Evolutionary conservation across 2,888 invertebrate species (phyloP), one percentile per base, ranked within the genome.

Genomic region (Epinotia nisella): DNA sequence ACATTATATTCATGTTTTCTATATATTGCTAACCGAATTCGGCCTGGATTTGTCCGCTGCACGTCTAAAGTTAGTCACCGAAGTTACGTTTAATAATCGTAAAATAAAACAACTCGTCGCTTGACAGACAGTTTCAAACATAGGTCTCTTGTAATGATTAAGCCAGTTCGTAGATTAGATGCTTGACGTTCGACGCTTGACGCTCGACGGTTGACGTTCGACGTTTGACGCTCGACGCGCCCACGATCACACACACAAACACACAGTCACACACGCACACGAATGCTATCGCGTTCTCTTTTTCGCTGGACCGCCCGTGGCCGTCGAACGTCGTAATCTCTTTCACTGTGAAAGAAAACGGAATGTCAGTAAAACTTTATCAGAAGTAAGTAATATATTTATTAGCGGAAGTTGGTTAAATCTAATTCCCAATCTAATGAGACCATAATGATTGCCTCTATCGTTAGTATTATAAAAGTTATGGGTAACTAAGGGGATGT

Each of bases 251-350:
- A 53, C 76, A 51, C 75, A 69, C 74, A 71, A 76, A 69, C 76
- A 69, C 75, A 70, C 75, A 65, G 79, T 73, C 81, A 74, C 80
- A 76, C 78, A 74, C 79, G 75, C 79, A 75, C 80, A 77, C 81
- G 75, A 67, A 79, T 81, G 85, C 84, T 88, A 88, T 87, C 90
- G 90, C 86, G 87, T 87, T 83, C 87, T 85, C 87, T 91, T 91
- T 83, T 82, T 86, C 75, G 84, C 85, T 82, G 91, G 89, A 81
- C 87, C 89, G 81, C 87, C 87, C 78, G 87, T 82, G 79, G 85
- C 87, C 82, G 91, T 87, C 90, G 91, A 88, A 87, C 91, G 90
- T 83, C 88, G 87, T 83, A 86, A 85, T 89, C 89, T 88, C 87
- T 92, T 92, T 92, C 92, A 92, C 92, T 92, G 92, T 2, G 81